Evolutionary conservation across 2,113 vertebrate genomes (phyloP).

Genomic region (Anolis carolinensis): DNA sequence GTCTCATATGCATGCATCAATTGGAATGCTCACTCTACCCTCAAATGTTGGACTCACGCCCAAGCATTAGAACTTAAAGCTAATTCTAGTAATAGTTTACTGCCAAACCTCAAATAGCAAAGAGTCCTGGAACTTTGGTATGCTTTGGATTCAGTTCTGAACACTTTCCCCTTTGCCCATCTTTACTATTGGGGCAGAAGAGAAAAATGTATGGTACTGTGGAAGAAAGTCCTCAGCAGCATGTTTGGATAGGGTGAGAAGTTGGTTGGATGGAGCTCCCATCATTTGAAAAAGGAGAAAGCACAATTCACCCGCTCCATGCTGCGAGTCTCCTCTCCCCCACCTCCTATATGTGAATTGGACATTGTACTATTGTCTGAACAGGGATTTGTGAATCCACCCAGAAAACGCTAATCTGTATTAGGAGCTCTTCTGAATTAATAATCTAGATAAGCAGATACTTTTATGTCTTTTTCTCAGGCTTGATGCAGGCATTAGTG

Average conservation of each 20-base stretch:
- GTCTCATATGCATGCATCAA: neutral
- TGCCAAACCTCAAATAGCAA: conserved; percentile 14
- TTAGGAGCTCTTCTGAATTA: neutral
- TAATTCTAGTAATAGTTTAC: neutral
- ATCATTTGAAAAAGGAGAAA: neutral
- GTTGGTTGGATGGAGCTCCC: neutral
- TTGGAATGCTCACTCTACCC: neutral
- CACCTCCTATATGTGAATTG: too few relatives aligned
- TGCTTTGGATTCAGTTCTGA: conserved; percentile 35
- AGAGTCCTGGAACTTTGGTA: neutral
- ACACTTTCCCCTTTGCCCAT: neutral
- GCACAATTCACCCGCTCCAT: neutral
- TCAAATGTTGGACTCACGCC: neutral
- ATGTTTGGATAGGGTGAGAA: neutral
- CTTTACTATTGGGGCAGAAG: neutral
- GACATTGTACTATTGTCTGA: neutral
- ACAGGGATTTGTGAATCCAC: neutral
- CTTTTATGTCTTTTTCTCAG: too few relatives aligned
- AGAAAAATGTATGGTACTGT: neutral
- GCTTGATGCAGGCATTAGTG: too few relatives aligned
- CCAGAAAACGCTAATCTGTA: neutral
- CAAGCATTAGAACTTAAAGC: neutral
- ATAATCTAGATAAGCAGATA: too few relatives aligned
- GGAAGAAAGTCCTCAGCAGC: neutral
- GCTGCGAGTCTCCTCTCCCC: too few relatives aligned